Conservation (phyloP, 2,888 invertebrate species). For the Lacanobia wlatinum region DNA sequence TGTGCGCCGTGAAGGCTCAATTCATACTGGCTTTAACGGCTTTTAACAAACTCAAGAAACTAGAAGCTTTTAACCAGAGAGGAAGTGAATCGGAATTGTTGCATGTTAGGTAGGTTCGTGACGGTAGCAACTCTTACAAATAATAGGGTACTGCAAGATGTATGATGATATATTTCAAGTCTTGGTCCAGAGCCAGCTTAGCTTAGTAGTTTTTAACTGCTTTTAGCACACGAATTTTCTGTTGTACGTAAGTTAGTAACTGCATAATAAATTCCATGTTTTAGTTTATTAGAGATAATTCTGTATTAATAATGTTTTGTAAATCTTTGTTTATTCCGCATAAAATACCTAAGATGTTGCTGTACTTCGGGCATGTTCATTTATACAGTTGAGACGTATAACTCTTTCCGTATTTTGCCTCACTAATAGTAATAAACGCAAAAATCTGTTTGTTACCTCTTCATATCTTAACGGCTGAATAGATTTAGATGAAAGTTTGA, state of each 20-base stretch:
- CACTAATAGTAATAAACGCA: too few species aligned
- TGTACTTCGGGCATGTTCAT: background rate
- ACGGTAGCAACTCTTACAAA: slow-evolving; percentile 47
- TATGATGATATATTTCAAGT: slow-evolving; percentile 39
- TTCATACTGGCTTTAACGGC: slow-evolving; percentile 81
- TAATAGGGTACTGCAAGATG: slow-evolving; percentile 37
- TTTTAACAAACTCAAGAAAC: slow-evolving; percentile 84
- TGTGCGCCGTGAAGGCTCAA: slow-evolving; percentile 78
- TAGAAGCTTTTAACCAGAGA: slow-evolving; percentile 83
- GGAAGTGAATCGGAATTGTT: slow-evolving; percentile 79
- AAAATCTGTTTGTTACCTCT: too few species aligned
- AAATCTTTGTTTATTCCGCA: background rate
- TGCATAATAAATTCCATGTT: slow-evolving; percentile 14
- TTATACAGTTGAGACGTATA: background rate
- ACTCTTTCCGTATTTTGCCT: too few species aligned
- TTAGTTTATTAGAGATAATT: slow-evolving; percentile 10
- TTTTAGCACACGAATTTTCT: slow-evolving; percentile 12
- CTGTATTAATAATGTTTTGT: slow-evolving; percentile 2
- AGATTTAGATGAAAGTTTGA: too few species aligned
- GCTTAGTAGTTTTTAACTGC: slow-evolving; percentile 29
- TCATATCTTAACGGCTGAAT: too few species aligned
- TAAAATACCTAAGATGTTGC: background rate
- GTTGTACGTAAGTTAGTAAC: slow-evolving; percentile 11
- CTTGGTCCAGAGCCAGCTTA: slow-evolving; percentile 22
- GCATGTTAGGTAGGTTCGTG: slow-evolving; percentile 66